Evolutionary conservation across 2,888 invertebrate species (phyloP).

Genomic region (Xylota sylvarum): DNA sequence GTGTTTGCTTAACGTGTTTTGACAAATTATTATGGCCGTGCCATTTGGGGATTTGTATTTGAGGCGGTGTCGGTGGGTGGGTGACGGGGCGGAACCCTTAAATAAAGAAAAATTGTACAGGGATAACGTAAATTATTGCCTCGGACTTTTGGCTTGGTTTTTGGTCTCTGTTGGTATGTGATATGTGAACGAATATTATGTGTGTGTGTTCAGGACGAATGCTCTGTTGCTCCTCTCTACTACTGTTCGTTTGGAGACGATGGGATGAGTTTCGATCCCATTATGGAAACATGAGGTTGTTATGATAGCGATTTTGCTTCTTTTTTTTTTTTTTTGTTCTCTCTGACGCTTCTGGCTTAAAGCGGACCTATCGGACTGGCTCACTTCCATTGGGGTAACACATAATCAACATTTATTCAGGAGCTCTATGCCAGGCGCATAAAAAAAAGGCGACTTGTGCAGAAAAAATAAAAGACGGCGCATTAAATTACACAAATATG

Average conservation of each 20-base stretch:
- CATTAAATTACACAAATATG: constrained; percentile 53
- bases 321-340: constrained; percentile 60
- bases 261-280: constrained; percentile 57
- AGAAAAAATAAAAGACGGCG: constrained; percentile 43
- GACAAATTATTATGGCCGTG: constrained; percentile 77
- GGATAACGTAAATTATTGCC: constrained; percentile 76
- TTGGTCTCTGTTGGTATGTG: constrained; percentile 48
- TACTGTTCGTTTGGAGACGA: background rate
- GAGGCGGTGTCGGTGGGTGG: background rate
- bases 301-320: constrained; percentile 70
- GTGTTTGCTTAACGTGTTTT: constrained; percentile 77
- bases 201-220: constrained; percentile 16
- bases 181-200: constrained; percentile 11
- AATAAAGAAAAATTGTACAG: constrained; percentile 68
- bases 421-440: constrained; percentile 13
- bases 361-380: constrained; percentile 43
- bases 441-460: constrained; percentile 42
- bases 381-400: constrained; percentile 5
- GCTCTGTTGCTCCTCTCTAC: constrained; percentile 7
- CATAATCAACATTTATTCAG: constrained; percentile 71
- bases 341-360: constrained; percentile 34
- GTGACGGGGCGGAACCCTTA: constrained; percentile 62
- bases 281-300: constrained; percentile 76
- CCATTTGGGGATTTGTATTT: constrained; percentile 69
- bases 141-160: constrained; percentile 71